Evolutionary conservation across 1,140 invertebrate species (phyloP).

Genomic region (Drosophila serrata): DNA sequence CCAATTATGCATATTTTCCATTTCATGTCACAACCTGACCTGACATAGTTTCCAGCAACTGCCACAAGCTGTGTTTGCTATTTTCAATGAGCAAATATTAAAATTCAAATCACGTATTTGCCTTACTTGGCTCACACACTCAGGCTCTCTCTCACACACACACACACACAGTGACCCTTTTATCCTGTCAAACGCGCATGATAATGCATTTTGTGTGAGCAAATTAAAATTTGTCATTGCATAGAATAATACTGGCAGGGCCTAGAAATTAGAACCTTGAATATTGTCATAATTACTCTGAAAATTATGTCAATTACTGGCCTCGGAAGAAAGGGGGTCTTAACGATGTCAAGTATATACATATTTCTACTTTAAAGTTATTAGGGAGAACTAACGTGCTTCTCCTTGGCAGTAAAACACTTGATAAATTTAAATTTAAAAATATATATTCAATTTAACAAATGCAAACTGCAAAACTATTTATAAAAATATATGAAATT

Average conservation of each 20-base stretch:
- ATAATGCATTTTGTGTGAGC: constrained; percentile 74
- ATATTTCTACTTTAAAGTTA: not conserved
- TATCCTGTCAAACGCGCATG: constrained; percentile 54
- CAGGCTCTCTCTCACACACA: constrained; percentile 3
- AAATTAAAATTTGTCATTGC: constrained; percentile 68
- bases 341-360: constrained; percentile 10
- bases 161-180: constrained; percentile 11
- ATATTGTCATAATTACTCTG: constrained; percentile 52
- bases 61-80: constrained; percentile 20
- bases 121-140: constrained; percentile 53
- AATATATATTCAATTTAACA: not conserved
- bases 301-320: constrained; percentile 69
- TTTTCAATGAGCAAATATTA: constrained; percentile 57
- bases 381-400: no score
- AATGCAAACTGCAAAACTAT: not conserved
- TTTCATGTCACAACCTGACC: constrained; percentile 22
- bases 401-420: not conserved
- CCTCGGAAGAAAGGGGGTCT: not conserved
- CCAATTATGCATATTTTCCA: constrained; percentile 12
- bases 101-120: constrained; percentile 80
- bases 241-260: constrained; percentile 43
- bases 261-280: constrained; percentile 60
- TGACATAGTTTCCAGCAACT: constrained; percentile 60
- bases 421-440: not conserved
- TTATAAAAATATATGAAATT: not conserved